Base-by-base conservation (phyloP, 2,797 vertebrate genomes). In the Crenichthys baileyi region DNA sequence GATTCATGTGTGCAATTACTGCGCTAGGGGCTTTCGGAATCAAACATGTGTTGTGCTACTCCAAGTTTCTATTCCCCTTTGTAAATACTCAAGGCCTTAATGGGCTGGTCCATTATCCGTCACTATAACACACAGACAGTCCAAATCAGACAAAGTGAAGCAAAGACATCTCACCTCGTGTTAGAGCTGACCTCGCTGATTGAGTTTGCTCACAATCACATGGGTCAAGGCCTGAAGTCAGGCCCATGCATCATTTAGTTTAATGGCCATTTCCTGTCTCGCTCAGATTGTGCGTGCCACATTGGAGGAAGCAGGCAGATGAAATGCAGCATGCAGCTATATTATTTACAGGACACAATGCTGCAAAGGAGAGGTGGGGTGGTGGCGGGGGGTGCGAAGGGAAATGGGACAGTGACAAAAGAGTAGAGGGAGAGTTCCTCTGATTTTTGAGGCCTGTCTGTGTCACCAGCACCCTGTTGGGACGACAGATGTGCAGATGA, bases 401-500 rank as follows among this genome's bases (percentile, higher is more conserved):
- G 83, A 76, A 86, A 82, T 76, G 78, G 77, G 79, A 82, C 60
- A 79, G 87, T 72, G 90, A 92, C 84, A 90, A 83, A 88, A 80
- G 76, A 82, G 60, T 76, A 84, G 79, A 73, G 77, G 81, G 80
- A 89, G 87, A 88, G 87, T 89, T 84, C 84, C 79, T 76, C 87
- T 93, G 89, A 91, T 94, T 92, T 75, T 93, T 88, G 94, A 88
- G 92, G 92, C 93, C 92, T 89, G 92, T 93, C 92, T 93, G 91
- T 94, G 90, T 91, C 91, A 92, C 94, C 86, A 94, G 91, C 90
- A 90, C 94, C 92, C 93, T 95, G 92, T 94, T 93, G 94, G 93
- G 93, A 95, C 92, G 89, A 95, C 95, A 95, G 95, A 96, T 95
- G 95, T 95, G 94, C 89, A 75, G 90, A 93, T 95, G 94, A 95